A percentile compares a stretch with the other conserved stretches of the same genome.
Evolutionary conservation across 2,113 vertebrate genomes (phyloP).

Genomic region (Charina bottae): DNA sequence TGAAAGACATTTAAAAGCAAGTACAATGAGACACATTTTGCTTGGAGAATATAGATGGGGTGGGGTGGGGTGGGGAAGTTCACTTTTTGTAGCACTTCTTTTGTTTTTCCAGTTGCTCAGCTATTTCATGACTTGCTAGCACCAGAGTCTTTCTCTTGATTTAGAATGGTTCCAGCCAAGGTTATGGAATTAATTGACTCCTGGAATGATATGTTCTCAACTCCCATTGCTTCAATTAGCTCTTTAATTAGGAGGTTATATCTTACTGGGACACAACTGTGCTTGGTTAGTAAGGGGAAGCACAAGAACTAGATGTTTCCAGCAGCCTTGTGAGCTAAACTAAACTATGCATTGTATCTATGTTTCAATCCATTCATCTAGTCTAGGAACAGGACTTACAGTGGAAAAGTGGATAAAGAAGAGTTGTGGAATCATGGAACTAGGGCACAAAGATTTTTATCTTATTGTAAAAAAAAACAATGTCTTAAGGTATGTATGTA

Average conservation of each 20-base stretch:
- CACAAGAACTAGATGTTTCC: not conserved
- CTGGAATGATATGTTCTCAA: not conserved
- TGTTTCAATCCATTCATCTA: not conserved
- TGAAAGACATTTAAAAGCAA: not conserved
- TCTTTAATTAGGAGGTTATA: not conserved
- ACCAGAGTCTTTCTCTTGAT: not conserved
- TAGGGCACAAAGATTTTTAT: slow-evolving; percentile 1
- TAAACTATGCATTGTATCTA: not conserved
- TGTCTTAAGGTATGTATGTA: not conserved
- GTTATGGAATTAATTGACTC: not conserved
- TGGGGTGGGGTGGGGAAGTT: not conserved
- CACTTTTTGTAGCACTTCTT: not conserved
- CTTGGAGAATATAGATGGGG: not conserved
- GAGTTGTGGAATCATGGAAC: not conserved
- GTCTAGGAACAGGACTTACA: not conserved
- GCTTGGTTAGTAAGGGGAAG: not conserved
- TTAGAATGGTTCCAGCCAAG: not conserved
- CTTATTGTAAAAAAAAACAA: not conserved
- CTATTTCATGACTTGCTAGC: not conserved
- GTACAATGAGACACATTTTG: not conserved
- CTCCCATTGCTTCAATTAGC: not conserved
- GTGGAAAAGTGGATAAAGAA: not conserved
- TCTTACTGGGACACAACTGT: not conserved
- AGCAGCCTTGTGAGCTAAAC: not conserved
- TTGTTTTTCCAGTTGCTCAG: not conserved